Conservation (phyloP, 2,113 vertebrate species). For the Erpornis zantholeuca region DNA sequence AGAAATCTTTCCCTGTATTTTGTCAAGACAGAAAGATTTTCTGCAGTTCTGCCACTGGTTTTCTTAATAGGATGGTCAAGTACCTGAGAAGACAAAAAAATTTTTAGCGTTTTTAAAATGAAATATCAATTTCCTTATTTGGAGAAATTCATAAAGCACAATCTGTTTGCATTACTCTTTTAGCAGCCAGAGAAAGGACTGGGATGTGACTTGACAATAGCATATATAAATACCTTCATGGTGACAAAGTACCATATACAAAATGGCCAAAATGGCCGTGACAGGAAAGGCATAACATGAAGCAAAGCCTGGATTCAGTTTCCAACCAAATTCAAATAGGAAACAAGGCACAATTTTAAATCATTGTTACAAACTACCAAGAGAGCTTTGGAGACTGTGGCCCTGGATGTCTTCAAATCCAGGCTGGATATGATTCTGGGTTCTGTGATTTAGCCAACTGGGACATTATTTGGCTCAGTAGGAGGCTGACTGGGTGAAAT, state of each 20-base stretch:
- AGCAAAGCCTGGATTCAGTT: not conserved
- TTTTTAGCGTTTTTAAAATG: not conserved
- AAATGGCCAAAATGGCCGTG: not conserved
- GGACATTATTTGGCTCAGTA: not conserved
- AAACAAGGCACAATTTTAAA: conserved; percentile 40
- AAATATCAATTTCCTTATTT: not conserved
- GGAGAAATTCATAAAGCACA: not conserved
- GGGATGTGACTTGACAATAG: not conserved
- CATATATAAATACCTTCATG: not conserved
- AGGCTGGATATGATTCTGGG: not conserved
- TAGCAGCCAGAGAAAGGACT: not conserved
- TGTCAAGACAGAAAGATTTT: not conserved
- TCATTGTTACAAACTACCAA: conserved; percentile 4
- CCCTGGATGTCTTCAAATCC: not conserved
- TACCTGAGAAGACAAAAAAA: not conserved
- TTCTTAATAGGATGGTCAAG: not conserved
- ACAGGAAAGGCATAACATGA: not conserved
- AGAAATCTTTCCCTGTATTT: not conserved
- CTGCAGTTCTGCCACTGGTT: not conserved
- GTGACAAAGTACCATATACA: not conserved
- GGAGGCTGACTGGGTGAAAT: not conserved
- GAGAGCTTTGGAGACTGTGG: not conserved
- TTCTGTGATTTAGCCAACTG: not conserved
- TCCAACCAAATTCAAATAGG: conserved; percentile 11
- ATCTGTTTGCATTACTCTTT: not conserved